phyloP scores from a whole-genome alignment of 2,113 vertebrate species.

The Onychostoma macrolepis region DNA sequence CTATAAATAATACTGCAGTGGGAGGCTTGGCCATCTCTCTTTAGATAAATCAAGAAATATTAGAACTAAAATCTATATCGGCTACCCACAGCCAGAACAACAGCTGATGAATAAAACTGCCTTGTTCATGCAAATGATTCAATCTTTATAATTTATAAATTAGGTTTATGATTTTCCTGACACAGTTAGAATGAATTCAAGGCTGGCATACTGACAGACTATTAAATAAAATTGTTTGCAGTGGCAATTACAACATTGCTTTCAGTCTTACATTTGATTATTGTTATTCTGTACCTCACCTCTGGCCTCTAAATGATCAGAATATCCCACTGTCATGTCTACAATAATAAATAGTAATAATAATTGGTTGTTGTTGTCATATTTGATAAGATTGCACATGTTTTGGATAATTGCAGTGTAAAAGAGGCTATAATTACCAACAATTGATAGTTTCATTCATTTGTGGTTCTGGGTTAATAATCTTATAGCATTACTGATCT shows the following conservation, averaged over 20 bases:
- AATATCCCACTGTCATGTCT: neutral
- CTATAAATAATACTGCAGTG: constrained; percentile 72
- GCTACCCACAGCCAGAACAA: constrained; percentile 45
- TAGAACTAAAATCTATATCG: constrained; percentile 49
- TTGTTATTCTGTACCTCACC: neutral
- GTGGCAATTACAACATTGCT: neutral
- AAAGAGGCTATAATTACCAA: neutral
- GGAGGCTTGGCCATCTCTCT: constrained; percentile 64
- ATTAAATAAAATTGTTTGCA: neutral
- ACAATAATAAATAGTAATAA: neutral
- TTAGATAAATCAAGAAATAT: constrained; percentile 56
- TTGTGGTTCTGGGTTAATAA: neutral
- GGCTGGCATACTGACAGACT: neutral
- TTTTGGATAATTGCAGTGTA: neutral
- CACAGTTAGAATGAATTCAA: neutral
- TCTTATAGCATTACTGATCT: neutral
- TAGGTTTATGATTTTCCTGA: neutral
- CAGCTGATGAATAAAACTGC: neutral
- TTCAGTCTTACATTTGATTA: neutral
- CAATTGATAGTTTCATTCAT: constrained; percentile 12
- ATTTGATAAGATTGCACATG: constrained; percentile 10
- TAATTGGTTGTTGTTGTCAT: neutral
- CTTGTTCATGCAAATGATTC: constrained; percentile 4
- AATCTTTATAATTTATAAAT: neutral
- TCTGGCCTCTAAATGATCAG: constrained; percentile 1